phyloP scores from a whole-genome alignment of 2,797 vertebrate species.

The Phataginus tricuspis region DNA sequence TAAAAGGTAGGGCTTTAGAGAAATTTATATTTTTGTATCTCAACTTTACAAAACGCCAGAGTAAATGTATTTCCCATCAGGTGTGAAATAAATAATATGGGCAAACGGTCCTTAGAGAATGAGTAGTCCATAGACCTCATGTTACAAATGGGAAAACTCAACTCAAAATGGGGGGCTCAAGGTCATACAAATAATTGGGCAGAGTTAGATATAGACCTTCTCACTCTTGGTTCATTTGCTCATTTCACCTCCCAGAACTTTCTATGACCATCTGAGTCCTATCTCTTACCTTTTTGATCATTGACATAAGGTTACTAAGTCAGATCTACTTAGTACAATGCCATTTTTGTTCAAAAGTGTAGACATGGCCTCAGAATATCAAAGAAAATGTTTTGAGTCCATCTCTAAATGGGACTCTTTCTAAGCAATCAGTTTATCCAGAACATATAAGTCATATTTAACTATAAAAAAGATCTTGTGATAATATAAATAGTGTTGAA shows the following conservation, averaged over 20 bases:
- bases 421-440: slow-evolving; percentile 56
- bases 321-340: slow-evolving; percentile 12
- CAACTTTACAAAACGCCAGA: slow-evolving; percentile 23
- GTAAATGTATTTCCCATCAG: slow-evolving; percentile 3
- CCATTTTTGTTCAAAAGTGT: slow-evolving; percentile 56
- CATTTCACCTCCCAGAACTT: background rate
- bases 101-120: background rate
- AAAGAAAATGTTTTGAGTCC: slow-evolving; percentile 45
- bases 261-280: background rate
- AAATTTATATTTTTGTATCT: slow-evolving; percentile 29
- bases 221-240: background rate
- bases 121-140: background rate
- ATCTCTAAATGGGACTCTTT: slow-evolving; percentile 53
- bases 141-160: background rate
- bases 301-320: slow-evolving; percentile 1
- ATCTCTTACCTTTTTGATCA: slow-evolving; percentile 1
- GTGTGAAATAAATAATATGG: background rate
- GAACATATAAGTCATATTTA: slow-evolving; percentile 51
- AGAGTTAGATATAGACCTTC: background rate
- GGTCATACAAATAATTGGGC: background rate
- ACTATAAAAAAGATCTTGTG: slow-evolving; percentile 17
- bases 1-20: background rate
- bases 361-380: slow-evolving; percentile 5
- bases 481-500: slow-evolving; percentile 38
- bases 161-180: background rate